phyloP scores from a whole-genome alignment of 1,140 invertebrate species.

The Leptinotarsa texana region DNA sequence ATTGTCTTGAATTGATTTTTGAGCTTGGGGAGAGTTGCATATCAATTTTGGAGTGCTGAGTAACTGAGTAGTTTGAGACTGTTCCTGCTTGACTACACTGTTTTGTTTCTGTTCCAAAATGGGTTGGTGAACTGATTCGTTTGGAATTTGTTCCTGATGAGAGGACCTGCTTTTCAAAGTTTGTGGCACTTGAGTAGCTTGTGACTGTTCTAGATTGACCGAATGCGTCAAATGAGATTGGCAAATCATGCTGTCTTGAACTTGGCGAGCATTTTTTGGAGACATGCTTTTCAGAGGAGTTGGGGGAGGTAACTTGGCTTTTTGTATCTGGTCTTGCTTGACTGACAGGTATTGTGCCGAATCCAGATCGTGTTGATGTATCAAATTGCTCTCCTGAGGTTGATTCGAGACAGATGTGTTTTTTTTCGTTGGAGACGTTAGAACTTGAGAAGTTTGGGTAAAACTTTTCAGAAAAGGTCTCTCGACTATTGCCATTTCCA shows the following conservation, averaged over 20 bases:
- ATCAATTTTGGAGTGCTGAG: not conserved
- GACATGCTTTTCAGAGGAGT: not conserved
- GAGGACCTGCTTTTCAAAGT: not conserved
- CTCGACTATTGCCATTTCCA: too few species aligned
- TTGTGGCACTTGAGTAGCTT: not conserved
- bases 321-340: conserved; percentile 13
- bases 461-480: too few species aligned
- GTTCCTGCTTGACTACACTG: not conserved
- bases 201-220: not conserved
- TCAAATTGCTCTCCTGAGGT: too few species aligned
- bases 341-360: not conserved
- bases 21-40: not conserved
- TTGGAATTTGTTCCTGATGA: not conserved
- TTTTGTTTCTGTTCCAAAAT: not conserved
- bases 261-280: not conserved
- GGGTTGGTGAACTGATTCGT: not conserved
- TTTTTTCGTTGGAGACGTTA: too few species aligned
- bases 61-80: not conserved
- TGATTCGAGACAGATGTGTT: too few species aligned
- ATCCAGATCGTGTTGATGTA: too few species aligned
- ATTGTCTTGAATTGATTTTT: conserved; percentile 1
- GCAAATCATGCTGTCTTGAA: not conserved
- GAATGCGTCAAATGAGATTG: not conserved
- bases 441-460: too few species aligned
- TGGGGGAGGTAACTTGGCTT: not conserved